Evolutionary conservation across 1,140 invertebrate species (phyloP), one percentile per base, ranked within the genome.

Genomic region (Monomorium pharaonis): DNA sequence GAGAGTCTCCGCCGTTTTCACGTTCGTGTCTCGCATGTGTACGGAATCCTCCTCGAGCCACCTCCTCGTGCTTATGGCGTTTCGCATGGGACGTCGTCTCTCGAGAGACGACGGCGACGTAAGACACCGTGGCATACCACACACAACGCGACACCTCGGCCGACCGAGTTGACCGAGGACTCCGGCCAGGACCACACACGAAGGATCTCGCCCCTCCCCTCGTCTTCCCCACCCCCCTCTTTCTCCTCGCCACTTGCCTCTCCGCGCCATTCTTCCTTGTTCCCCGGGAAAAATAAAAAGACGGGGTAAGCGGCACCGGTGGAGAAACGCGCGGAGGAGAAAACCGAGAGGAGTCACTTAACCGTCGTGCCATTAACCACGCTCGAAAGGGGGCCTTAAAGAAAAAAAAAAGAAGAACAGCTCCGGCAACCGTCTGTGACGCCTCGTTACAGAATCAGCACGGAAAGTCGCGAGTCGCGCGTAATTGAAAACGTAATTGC

Each of bases 61-160:
- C 60, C 30, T 42, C 60, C 30, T 42, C 30, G 69, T 78, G 70
- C 54, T 86, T 87, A 87, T 85, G 62, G 76, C 18, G 69, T 56
- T 84, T 88, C 67, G 80, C 87, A 84, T 89, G 91, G 81, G 80
- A 85, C 78, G 78, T 74, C n/a, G n/a, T n/a, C n/a, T n/a, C 49
- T 51, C 56, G 75, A 16, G 33, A 16, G 33, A 75, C 78, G 85
- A 84, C 49, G 87, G 80, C 78, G 85, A 84, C 49, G 87, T 91
- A 88, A 92, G 89, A 93, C 92, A 93, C 90, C 92, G 89, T 91
- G 85, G 88, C 91, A 90, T 92, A 89, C 93, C 93, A 94, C 93
- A 94, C 93, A 94, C 93, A 93, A 94, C 91, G 93, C 92, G 93
- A 93, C 93, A 94, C 93, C 93, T 94, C 92, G 90, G 83, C 56